Percentiles rank a stretch among this genome's conserved stretches.
phyloP scores from a whole-genome alignment of 2,113 vertebrate species.

The Centropristis striata region DNA sequence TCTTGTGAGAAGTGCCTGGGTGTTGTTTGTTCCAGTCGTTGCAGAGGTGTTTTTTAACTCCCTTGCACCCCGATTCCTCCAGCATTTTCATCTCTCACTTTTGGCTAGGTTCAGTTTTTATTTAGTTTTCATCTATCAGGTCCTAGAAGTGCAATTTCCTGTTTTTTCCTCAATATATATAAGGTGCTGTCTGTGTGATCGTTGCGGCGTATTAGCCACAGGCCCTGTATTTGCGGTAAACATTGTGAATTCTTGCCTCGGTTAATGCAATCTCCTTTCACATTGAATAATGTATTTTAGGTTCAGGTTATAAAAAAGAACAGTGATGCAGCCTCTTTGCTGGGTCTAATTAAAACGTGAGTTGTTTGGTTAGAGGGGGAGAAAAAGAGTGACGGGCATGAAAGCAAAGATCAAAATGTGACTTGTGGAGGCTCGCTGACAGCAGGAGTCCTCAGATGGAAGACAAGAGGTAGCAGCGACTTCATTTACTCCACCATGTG shows the following conservation, averaged over 20 bases:
- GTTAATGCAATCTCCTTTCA: slow-evolving; percentile 33
- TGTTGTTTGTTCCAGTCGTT: slow-evolving; percentile 15
- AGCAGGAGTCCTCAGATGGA: slow-evolving; percentile 42
- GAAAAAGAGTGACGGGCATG: slow-evolving; percentile 28
- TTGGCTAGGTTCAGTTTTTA: slow-evolving; percentile 38
- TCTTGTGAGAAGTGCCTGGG: slow-evolving; percentile 33
- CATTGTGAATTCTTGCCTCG: not conserved
- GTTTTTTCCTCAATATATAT: slow-evolving; percentile 22
- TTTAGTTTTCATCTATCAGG: slow-evolving; percentile 66
- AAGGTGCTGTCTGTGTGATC: slow-evolving; percentile 40
- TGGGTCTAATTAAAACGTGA: slow-evolving; percentile 55
- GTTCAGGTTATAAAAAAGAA: not conserved
- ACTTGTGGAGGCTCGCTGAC: slow-evolving; percentile 32
- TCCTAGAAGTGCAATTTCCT: slow-evolving; percentile 57
- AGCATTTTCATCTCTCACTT: slow-evolving; percentile 48
- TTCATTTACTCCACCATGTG: slow-evolving; percentile 44
- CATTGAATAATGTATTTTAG: slow-evolving; percentile 39
- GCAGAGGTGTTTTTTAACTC: slow-evolving; percentile 24
- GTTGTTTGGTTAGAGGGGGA: slow-evolving; percentile 42
- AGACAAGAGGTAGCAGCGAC: slow-evolving; percentile 22
- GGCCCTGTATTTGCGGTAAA: slow-evolving; percentile 38
- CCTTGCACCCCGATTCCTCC: not conserved
- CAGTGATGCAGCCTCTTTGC: slow-evolving; percentile 14
- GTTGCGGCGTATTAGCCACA: slow-evolving; percentile 30
- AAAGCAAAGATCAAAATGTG: slow-evolving; percentile 57